phyloP scores from a whole-genome alignment of 2,888 invertebrate species.

The Acrocera orbiculus region DNA sequence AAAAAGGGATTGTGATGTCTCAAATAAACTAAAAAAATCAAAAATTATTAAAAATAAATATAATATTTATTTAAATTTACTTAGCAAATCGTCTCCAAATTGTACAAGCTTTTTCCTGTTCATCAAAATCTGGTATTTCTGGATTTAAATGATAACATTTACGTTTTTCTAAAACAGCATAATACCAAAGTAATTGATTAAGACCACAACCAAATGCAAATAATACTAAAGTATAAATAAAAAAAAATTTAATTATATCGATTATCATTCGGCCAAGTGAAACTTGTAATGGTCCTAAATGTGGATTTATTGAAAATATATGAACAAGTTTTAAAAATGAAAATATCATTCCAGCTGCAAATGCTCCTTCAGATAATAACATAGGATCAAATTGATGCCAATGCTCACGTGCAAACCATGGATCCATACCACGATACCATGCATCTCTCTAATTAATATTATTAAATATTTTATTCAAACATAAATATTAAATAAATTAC shows the following conservation, averaged over 20 bases:
- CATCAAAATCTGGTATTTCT: slow-evolving; percentile 68
- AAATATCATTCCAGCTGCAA: slow-evolving; percentile 94
- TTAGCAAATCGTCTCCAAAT: slow-evolving; percentile 82
- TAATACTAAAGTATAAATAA: slow-evolving; percentile 78
- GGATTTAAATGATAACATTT: slow-evolving; percentile 61
- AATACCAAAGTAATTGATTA: slow-evolving; percentile 86
- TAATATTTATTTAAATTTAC: slow-evolving; percentile 33
- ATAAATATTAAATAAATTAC: too few relatives aligned
- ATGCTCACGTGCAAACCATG: slow-evolving; percentile 71
- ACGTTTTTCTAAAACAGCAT: slow-evolving; percentile 71
- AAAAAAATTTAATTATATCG: slow-evolving; percentile 92
- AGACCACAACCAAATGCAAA: slow-evolving; percentile 95
- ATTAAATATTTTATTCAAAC: neutral
- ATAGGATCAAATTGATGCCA: slow-evolving; percentile 96
- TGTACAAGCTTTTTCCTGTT: slow-evolving; percentile 62
- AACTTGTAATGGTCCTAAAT: slow-evolving; percentile 82
- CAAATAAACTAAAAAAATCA: slow-evolving; percentile 61
- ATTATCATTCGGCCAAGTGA: slow-evolving; percentile 86
- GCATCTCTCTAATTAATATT: slow-evolving; percentile 41
- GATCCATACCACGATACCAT: slow-evolving; percentile 45
- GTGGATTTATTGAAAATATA: slow-evolving; percentile 92
- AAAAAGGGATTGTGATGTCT: slow-evolving; percentile 92
- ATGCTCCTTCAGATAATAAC: slow-evolving; percentile 78
- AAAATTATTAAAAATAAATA: neutral
- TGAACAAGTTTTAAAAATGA: slow-evolving; percentile 90